These are phyloP conservation scores for Listronotus bonariensis DNA, from an alignment of 1,140 invertebrate genomes.

Conservation along the genomic window DNA sequence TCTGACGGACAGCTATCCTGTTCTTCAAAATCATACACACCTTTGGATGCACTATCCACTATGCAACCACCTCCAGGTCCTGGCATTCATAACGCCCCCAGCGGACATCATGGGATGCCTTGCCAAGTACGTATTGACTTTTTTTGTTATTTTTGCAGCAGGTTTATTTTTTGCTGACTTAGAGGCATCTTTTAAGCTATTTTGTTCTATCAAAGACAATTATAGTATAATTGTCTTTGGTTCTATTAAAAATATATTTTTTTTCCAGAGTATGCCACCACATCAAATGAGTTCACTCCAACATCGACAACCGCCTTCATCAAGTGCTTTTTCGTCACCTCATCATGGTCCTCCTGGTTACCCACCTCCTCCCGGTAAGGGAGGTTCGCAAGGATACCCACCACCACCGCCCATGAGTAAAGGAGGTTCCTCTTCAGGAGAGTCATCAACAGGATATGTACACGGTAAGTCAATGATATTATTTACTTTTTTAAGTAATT, in stretches of 20 bases:
- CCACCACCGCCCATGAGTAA: not conserved
- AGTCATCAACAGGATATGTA: not conserved
- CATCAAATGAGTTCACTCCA: not conserved
- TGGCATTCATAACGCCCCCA: slow-evolving; percentile 47
- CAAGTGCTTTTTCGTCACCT: slow-evolving; percentile 11
- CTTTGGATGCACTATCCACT: slow-evolving; percentile 80
- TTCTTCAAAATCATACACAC: slow-evolving; percentile 72
- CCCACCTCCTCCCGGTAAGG: no score
- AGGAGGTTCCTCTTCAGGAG: not conserved
- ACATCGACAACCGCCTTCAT: not conserved
- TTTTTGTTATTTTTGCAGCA: no score
- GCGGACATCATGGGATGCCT: slow-evolving; percentile 25
- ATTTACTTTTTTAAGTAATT: no score
- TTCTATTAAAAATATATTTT: no score
- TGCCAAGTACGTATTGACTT: slow-evolving; percentile 9
- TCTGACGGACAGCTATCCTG: slow-evolving; percentile 46
- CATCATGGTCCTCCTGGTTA: slow-evolving; percentile 1
- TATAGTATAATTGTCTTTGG: no score
- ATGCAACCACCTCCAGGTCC: slow-evolving; percentile 78
- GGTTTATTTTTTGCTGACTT: no score
- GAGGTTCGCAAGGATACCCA: no score
- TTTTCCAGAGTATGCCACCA: no score
- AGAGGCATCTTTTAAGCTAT: no score
- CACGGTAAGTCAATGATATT: not conserved
- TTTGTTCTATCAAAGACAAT: no score